These are phyloP conservation scores for Cephus runcator DNA, from an alignment of 2,888 invertebrate genomes.

Conservation along the genomic window DNA sequence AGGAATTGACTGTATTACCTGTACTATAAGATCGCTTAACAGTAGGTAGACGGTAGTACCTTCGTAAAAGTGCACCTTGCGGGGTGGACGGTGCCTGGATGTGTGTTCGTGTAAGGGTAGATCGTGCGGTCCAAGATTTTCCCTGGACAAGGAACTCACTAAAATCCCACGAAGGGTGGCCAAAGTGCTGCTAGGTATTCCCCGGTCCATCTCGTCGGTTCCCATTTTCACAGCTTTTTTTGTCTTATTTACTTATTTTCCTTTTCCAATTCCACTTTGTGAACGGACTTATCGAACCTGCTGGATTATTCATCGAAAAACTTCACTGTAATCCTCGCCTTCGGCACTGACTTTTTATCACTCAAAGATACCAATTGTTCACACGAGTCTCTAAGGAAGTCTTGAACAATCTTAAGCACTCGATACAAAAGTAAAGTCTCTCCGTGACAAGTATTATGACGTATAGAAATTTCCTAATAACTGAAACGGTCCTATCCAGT, in stretches of 20 bases:
- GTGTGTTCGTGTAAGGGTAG: slow-evolving; percentile 54
- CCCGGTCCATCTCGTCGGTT: slow-evolving; percentile 57
- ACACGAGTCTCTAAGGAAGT: not conserved
- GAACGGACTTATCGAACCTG: not conserved
- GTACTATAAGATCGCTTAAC: not conserved
- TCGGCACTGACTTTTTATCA: not conserved
- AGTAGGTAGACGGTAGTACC: slow-evolving; percentile 24
- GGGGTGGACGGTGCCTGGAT: slow-evolving; percentile 43
- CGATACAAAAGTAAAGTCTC: not conserved
- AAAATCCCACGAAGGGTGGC: slow-evolving; percentile 70
- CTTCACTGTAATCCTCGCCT: not conserved
- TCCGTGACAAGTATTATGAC: not conserved
- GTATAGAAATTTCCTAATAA: not conserved
- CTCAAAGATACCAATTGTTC: not conserved
- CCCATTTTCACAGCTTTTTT: slow-evolving; percentile 25
- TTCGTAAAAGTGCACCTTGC: slow-evolving; percentile 61
- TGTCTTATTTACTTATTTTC: slow-evolving; percentile 1
- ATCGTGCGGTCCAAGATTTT: slow-evolving; percentile 69
- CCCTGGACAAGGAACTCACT: slow-evolving; percentile 69
- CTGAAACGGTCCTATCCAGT: not conserved
- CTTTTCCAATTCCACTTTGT: slow-evolving; percentile 7
- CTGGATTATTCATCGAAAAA: not conserved
- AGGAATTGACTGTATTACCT: not conserved
- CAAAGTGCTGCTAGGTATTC: slow-evolving; percentile 67
- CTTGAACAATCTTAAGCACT: not conserved